phyloP scores from a whole-genome alignment of 2,113 vertebrate species.

The Gobio gobio region DNA sequence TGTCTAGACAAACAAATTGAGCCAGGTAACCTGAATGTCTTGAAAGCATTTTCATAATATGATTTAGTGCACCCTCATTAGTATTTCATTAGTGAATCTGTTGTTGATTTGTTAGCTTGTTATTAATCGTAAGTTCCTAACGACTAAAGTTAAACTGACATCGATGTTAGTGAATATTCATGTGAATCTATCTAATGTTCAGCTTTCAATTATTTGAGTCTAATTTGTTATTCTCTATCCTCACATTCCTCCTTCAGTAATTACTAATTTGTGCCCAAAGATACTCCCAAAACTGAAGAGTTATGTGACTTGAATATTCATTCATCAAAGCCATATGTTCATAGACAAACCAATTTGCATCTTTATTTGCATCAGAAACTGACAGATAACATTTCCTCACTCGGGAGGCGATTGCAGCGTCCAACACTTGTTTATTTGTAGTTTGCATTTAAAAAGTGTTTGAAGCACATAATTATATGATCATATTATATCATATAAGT shows the following conservation, averaged over 20 bases:
- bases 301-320: slow-evolving; percentile 27
- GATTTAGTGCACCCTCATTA: background rate
- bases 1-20: slow-evolving; percentile 9
- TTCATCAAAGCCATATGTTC: slow-evolving; percentile 27
- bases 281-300: slow-evolving; percentile 16
- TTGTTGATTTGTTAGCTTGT: slow-evolving; percentile 1
- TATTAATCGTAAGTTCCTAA: background rate
- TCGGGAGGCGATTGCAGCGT: background rate
- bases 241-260: slow-evolving; percentile 11
- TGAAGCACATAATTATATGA: background rate
- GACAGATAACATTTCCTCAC: slow-evolving; percentile 8
- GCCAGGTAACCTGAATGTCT: slow-evolving; percentile 46
- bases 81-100: background rate
- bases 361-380: slow-evolving; percentile 21
- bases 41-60: background rate
- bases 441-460: background rate
- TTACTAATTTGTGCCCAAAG: background rate
- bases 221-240: background rate
- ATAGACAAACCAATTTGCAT: slow-evolving; percentile 3
- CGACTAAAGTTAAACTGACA: background rate
- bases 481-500: background rate
- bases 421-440: background rate
- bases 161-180: slow-evolving; percentile 8
- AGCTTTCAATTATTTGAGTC: background rate
- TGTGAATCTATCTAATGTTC: background rate